phyloP scores from a whole-genome alignment of 2,113 vertebrate genomes.

The Corapipo altera region DNA sequence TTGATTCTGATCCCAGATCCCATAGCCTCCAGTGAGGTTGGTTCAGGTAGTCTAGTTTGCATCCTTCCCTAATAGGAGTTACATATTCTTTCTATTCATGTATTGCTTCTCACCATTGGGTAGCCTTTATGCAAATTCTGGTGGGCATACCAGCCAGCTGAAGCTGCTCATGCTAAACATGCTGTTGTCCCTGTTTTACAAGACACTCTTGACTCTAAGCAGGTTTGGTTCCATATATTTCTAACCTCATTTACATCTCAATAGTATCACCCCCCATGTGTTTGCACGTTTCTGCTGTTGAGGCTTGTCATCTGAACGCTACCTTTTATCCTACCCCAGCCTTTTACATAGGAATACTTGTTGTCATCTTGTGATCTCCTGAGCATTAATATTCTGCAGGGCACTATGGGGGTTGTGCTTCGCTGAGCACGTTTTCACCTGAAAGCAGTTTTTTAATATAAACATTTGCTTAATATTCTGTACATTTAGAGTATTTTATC shows the following conservation, averaged over 20 bases:
- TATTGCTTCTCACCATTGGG: neutral
- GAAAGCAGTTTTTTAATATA: constrained; percentile 77
- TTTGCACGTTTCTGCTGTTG: constrained; percentile 50
- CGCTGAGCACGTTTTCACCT: constrained; percentile 69
- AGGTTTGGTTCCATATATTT: constrained; percentile 34
- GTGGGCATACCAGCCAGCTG: neutral
- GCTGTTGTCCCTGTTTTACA: constrained; percentile 23
- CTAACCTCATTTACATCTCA: constrained; percentile 70
- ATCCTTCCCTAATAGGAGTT: neutral
- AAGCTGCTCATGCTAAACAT: constrained; percentile 9
- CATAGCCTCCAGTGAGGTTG: neutral
- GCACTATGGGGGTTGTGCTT: constrained; percentile 63
- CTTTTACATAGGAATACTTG: constrained; percentile 29
- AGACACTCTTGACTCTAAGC: neutral
- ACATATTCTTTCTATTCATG: neutral
- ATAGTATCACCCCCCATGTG: constrained; percentile 18
- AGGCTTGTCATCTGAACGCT: constrained; percentile 20
- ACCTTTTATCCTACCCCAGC: constrained; percentile 52
- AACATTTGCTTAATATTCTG: constrained; percentile 81
- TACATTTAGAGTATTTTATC: constrained; percentile 76
- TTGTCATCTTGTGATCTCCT: constrained; percentile 62
- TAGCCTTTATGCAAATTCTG: neutral
- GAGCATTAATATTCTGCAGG: constrained; percentile 73
- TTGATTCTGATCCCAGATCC: neutral
- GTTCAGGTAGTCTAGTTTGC: neutral